These are phyloP conservation scores for Eubasilissa regina DNA, from an alignment of 1,140 invertebrate species.

Conservation along the genomic window DNA sequence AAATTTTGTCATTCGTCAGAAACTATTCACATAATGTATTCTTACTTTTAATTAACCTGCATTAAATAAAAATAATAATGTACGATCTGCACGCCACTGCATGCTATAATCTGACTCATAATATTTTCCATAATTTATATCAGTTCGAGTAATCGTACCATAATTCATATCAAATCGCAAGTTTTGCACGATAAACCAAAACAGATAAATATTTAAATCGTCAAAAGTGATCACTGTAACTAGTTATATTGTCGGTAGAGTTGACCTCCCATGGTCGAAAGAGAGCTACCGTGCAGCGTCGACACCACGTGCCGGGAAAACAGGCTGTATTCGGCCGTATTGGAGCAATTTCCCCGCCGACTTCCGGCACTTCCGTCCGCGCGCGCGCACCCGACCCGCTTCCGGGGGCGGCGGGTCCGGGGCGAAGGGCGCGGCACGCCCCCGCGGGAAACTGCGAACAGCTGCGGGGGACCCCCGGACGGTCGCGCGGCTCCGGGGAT, in stretches of 20 bases:
- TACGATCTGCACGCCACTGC: too few species aligned
- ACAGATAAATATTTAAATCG: too few species aligned
- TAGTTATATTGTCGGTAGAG: not conserved
- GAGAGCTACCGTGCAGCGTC: constrained; percentile 1
- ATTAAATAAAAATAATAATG: too few species aligned
- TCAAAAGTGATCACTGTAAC: too few species aligned
- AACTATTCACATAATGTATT: too few species aligned
- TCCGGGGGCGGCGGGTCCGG: not conserved
- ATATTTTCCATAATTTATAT: too few species aligned
- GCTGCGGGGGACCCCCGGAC: constrained; percentile 6
- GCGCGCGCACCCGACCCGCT: constrained; percentile 5
- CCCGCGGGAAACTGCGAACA: constrained; percentile 8
- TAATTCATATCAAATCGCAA: too few species aligned
- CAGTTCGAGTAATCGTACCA: too few species aligned
- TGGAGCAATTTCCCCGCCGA: not conserved
- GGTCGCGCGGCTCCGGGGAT: not conserved
- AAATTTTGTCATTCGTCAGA: too few species aligned
- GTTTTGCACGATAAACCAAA: too few species aligned
- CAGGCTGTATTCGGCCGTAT: not conserved
- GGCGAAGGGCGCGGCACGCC: not conserved
- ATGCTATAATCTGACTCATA: too few species aligned
- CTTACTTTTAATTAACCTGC: too few species aligned
- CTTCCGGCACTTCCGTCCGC: constrained; percentile 5
- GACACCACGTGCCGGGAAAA: constrained; percentile 14
- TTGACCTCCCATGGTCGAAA: not conserved